phyloP scores from a whole-genome alignment of 2,113 vertebrate species.

The Epinephelus moara region DNA sequence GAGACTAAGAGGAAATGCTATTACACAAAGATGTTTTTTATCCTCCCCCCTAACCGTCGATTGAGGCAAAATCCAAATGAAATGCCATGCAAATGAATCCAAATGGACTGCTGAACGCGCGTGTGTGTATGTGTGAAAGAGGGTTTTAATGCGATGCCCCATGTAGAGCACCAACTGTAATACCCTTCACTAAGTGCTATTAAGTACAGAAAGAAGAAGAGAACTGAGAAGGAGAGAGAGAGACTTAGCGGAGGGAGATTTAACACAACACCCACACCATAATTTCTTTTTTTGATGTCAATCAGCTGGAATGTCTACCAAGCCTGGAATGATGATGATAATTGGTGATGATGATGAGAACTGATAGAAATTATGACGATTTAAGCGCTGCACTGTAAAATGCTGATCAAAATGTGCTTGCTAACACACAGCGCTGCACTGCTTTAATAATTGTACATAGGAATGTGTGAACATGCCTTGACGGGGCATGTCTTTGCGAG shows the following conservation, averaged over 20 bases:
- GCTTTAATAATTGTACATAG: neutral
- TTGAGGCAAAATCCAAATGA: constrained; percentile 80
- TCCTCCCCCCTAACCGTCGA: constrained; percentile 57
- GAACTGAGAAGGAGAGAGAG: constrained; percentile 49
- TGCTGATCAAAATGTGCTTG: constrained; percentile 39
- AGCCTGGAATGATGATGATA: constrained; percentile 60
- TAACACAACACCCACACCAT: constrained; percentile 66
- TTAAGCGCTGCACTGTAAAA: constrained; percentile 29
- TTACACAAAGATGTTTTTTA: constrained; percentile 74
- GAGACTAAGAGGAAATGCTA: constrained; percentile 77
- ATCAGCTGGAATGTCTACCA: constrained; percentile 61
- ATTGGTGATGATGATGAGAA: constrained; percentile 68
- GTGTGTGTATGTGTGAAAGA: constrained; percentile 57
- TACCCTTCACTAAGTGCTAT: constrained; percentile 76
- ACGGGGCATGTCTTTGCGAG: constrained; percentile 21
- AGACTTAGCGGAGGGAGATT: constrained; percentile 57
- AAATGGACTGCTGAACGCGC: constrained; percentile 72
- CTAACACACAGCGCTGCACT: neutral
- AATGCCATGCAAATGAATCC: constrained; percentile 80
- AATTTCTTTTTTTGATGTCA: constrained; percentile 63
- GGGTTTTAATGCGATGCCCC: constrained; percentile 77
- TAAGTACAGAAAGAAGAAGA: constrained; percentile 71
- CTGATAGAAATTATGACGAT: constrained; percentile 54
- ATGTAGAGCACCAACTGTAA: constrained; percentile 73
- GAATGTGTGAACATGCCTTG: constrained; percentile 31